Base-by-base conservation (phyloP, 2,888 invertebrate species). In the Drosophila prolongata region DNA sequence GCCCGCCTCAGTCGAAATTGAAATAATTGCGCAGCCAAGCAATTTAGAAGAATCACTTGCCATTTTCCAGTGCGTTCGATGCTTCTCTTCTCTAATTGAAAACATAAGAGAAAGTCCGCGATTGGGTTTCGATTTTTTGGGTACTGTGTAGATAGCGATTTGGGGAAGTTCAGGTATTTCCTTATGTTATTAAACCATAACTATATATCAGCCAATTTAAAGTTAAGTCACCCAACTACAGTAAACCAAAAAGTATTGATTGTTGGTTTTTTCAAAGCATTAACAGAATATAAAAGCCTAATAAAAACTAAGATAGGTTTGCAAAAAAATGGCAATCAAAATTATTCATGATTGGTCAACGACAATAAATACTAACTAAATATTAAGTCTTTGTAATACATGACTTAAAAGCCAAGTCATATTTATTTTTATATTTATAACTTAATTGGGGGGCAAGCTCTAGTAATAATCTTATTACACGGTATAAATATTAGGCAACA, bases 21-120 rank as follows among this genome's bases (percentile, higher is more conserved):
- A 90, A 90, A 90, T 90, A 90, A 90, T 90, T 90, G 90, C 87
- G 83, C 90, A 90, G 76, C 90, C 89, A 90, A 91, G 90, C 90
- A 90, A 91, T 90, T 90, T 90, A 90, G 86, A 90, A 90, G 90
- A 90, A 90, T 90, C 89, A 79, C 88, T 86, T 84, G 74, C 79
- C 59, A 62, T 75, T 74, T 59, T 71, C 62, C 58, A 56, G 47
- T 66, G 77, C 74, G 84, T 81, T 74, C 78, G 61, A 76, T 76
- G 59, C 47, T 71, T 43, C 38, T 53, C 42, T 52, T 46, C 42
- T 57, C 84, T 82, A 87, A 89, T 87, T 89, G 87, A 88, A 87
- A 86, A 58, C 64, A 57, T 34, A 38, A 56, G 70, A 42, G 38
- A 35, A 35, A 40, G 34, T n/a, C 16, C 0, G 2, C 2, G 24